Evolutionary conservation across 92 coral and sea anemone genomes (phyloP).

Genomic region (Paragorgia papillata): DNA sequence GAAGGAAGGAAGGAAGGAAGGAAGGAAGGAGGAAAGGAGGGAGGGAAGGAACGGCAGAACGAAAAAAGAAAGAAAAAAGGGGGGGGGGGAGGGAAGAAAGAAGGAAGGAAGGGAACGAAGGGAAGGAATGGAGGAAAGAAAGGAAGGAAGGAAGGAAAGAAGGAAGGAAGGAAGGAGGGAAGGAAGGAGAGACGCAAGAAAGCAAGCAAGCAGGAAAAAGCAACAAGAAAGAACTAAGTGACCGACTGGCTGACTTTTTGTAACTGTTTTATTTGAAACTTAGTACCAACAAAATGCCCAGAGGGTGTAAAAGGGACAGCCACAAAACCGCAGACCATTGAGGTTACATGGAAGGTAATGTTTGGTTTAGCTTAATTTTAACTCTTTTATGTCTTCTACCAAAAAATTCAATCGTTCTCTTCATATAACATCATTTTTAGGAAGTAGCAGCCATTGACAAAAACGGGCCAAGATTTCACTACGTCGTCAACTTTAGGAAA

Average conservation of each 20-base stretch:
- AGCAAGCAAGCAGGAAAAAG: background rate
- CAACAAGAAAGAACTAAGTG: too few species aligned
- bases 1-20: background rate
- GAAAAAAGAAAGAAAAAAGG: too few species aligned
- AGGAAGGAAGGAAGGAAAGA: background rate
- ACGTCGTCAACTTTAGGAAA: constrained; percentile 25
- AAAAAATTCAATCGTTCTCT: background rate
- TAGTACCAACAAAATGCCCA: constrained; percentile 32
- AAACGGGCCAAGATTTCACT: constrained; percentile 25
- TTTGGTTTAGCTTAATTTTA: background rate
- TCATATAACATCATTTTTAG: background rate
- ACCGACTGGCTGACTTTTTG: background rate
- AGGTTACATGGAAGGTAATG: constrained; percentile 44
- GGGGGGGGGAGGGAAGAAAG: too few species aligned
- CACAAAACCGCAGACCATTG: background rate
- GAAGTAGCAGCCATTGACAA: constrained; percentile 1
- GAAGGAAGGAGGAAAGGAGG: background rate
- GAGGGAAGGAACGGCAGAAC: too few species aligned
- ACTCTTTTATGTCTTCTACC: too few species aligned
- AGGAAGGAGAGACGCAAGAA: background rate
- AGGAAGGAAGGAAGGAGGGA: background rate
- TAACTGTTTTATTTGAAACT: too few species aligned
- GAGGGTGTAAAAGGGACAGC: constrained; percentile 5
- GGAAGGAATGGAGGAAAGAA: too few species aligned
- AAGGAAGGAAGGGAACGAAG: background rate